These are phyloP conservation scores for Archilochus colubris DNA, from an alignment of 2,113 vertebrate species.

Conservation along the genomic window DNA sequence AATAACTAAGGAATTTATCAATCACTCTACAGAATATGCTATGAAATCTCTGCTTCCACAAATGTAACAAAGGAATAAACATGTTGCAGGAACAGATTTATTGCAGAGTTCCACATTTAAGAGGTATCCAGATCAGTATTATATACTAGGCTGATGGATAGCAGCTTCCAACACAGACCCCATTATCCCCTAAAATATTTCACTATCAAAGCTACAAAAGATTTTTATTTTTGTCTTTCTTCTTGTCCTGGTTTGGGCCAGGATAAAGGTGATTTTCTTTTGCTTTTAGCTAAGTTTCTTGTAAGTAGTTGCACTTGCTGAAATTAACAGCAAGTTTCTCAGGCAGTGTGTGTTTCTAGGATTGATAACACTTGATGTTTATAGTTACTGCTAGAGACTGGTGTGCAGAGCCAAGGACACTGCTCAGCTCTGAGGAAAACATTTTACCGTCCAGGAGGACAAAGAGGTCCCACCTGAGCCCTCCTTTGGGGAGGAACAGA, in stretches of 20 bases:
- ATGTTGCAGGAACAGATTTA: conserved; percentile 32
- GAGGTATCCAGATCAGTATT: conserved; percentile 38
- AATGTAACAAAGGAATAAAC: conserved; percentile 42
- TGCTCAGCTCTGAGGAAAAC: too few species aligned
- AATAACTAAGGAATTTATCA: conserved; percentile 30
- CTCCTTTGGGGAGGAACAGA: too few species aligned
- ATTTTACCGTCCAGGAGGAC: too few species aligned
- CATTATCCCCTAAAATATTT: conserved; percentile 10
- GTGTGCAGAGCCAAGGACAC: too few species aligned
- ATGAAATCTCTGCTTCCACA: conserved; percentile 1
- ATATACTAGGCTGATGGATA: conserved; percentile 30
- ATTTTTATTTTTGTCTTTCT: not conserved
- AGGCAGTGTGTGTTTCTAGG: too few species aligned
- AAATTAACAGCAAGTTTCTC: too few species aligned
- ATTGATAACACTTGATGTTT: too few species aligned
- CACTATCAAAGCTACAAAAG: not conserved
- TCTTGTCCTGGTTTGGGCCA: not conserved
- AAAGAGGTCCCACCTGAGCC: too few species aligned
- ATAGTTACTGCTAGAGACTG: too few species aligned
- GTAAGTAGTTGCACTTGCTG: too few species aligned
- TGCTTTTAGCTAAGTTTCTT: too few species aligned
- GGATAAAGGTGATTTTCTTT: too few species aligned
- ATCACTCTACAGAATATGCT: not conserved
- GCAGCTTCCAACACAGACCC: not conserved
- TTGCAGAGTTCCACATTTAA: conserved; percentile 16